Conservation (phyloP, 1,140 invertebrate genomes). For the Dufourea novaeangliae region DNA sequence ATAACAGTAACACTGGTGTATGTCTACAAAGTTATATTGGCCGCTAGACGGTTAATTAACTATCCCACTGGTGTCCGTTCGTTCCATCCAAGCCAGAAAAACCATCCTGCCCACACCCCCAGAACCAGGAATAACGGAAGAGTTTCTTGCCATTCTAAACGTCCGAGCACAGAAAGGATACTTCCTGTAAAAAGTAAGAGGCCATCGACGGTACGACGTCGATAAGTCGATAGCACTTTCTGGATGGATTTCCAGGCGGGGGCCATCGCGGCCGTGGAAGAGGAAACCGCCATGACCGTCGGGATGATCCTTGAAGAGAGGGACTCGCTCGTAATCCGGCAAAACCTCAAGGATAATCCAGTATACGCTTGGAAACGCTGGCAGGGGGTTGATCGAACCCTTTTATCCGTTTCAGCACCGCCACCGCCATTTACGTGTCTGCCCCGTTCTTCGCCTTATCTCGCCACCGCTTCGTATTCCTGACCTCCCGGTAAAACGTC, state of each 20-base stretch:
- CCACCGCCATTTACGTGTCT: constrained; percentile 59
- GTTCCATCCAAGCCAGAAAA: no score
- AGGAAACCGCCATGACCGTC: constrained; percentile 29
- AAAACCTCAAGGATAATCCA: constrained; percentile 63
- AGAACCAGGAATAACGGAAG: neutral
- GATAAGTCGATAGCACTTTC: constrained; percentile 54
- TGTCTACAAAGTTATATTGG: no score
- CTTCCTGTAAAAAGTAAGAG: neutral
- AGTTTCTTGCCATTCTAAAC: neutral
- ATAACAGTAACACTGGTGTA: no score
- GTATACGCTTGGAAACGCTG: constrained; percentile 36
- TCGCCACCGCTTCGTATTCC: constrained; percentile 51
- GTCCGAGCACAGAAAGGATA: neutral
- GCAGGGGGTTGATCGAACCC: constrained; percentile 60
- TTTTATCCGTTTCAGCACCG: constrained; percentile 60
- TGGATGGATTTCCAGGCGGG: constrained; percentile 45
- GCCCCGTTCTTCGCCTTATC: constrained; percentile 57
- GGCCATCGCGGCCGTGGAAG: neutral
- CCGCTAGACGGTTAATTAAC: no score
- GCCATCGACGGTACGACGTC: constrained; percentile 38
- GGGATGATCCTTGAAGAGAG: constrained; percentile 54
- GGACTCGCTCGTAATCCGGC: constrained; percentile 54
- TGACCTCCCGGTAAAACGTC: constrained; percentile 63
- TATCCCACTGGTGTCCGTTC: no score
- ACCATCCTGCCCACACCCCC: no score